Conservation (phyloP, 2,113 vertebrate species). For the Ammodramus savannarum region DNA sequence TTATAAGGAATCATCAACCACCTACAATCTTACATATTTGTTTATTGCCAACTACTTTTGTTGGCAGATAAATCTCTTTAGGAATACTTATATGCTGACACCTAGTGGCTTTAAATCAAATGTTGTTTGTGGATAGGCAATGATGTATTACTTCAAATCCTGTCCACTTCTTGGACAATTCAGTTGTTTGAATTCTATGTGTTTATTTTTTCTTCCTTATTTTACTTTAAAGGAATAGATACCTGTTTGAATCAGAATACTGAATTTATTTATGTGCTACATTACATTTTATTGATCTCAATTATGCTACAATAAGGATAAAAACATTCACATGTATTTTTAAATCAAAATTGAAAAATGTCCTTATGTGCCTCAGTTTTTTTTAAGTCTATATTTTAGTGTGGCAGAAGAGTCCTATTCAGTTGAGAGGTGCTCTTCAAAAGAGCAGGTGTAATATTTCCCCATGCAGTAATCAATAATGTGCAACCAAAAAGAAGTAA, state of each 20-base stretch:
- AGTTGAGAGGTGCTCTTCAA: neutral
- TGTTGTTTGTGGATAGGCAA: neutral
- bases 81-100: slow-evolving; percentile 57
- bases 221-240: neutral
- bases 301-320: neutral
- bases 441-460: neutral
- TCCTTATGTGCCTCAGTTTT: neutral
- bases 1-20: neutral
- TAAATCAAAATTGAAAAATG: neutral
- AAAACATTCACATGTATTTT: neutral
- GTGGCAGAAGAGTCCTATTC: neutral
- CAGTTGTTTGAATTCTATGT: neutral
- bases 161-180: neutral
- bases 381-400: neutral
- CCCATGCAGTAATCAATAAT: neutral
- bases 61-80: neutral
- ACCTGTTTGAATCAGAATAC: neutral
- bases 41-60: neutral
- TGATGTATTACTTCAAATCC: neutral
- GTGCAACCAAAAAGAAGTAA: neutral
- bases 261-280: neutral
- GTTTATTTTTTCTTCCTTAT: neutral
- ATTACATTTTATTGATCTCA: neutral
- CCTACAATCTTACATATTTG: neutral
- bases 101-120: slow-evolving; percentile 46